Conservation (phyloP, 2,888 invertebrate species). For the Ennomos quercinarius region DNA sequence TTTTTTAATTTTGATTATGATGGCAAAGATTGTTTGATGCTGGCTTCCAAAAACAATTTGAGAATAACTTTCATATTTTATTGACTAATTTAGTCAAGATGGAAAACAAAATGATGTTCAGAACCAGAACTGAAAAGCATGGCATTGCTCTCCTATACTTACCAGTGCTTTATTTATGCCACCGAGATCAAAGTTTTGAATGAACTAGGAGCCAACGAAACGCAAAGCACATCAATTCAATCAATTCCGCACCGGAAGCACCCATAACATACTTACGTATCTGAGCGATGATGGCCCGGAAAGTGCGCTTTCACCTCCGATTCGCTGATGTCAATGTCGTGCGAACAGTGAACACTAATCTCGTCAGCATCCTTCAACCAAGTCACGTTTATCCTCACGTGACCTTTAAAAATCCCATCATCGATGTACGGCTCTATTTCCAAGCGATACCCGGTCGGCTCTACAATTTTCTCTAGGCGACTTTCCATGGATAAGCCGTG, state of each 20-base stretch:
- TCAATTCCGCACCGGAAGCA: slow-evolving; percentile 12
- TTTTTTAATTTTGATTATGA: too few relatives aligned
- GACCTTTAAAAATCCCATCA: slow-evolving; percentile 88
- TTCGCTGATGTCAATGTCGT: slow-evolving; percentile 86
- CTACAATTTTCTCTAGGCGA: slow-evolving; percentile 86
- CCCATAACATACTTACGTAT: slow-evolving; percentile 55
- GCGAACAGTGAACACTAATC: slow-evolving; percentile 88
- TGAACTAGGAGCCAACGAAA: neutral
- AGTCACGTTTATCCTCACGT: slow-evolving; percentile 88
- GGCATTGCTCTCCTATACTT: too few relatives aligned
- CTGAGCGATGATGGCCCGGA: slow-evolving; percentile 42
- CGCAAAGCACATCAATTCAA: slow-evolving; percentile 4
- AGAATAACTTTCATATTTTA: too few relatives aligned
- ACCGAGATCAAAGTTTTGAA: neutral
- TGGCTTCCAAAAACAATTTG: too few relatives aligned
- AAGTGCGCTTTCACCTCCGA: slow-evolving; percentile 71
- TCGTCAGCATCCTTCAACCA: slow-evolving; percentile 87
- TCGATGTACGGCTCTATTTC: slow-evolving; percentile 88
- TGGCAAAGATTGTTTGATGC: too few relatives aligned
- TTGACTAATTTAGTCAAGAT: too few relatives aligned
- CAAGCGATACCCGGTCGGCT: slow-evolving; percentile 88
- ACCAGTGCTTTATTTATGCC: neutral
- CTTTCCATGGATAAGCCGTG: slow-evolving; percentile 87
- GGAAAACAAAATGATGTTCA: too few relatives aligned
- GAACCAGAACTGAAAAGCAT: too few relatives aligned